Base-by-base conservation (phyloP, 2,888 invertebrate species). In the Apantesis nais region DNA sequence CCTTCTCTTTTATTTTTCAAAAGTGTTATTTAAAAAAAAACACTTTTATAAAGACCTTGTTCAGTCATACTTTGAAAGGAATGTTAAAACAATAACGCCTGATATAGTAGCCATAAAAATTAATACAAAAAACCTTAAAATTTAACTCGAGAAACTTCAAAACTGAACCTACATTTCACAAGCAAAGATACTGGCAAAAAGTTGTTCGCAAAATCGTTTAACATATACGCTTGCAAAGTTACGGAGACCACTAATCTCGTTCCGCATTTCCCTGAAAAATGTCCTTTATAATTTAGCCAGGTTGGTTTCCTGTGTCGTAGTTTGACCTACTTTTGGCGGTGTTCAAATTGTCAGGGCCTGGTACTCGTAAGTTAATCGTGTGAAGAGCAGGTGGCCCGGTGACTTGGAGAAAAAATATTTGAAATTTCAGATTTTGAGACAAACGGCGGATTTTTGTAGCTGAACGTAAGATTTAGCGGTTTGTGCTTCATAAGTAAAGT, bases 201-300 rank as follows among this genome's bases (percentile, higher is more conserved):
- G 34, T 72, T 64, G 41, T 62, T 44, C 19, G 48, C 72, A 71
- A 67, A 78, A 79, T 70, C 75, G 78, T 77, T 79, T 78, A 76
- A 74, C 77, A 76, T 75, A 72, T 71, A 77, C 71, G 70, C 73
- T 70, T 72, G 62, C 48, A 71, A 81, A 78, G 66, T 81, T 82
- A 9, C 58, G 62, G 25, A 72, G 66, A 63, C 76, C 73, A 65
- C 78, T 83, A 85, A 86, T 86, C 85, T 83, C 74, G 72, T 74
- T 64, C 71, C 74, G 74, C 64, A 80, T 78, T 74, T 66, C 69
- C 64, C 68, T 85, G 87, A 88, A 85, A 85, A 86, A 87, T 88
- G 79, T 80, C 77, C 76, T 77, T 75, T 74, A 86, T 88, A 86
- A 86, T 86, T 89, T 84, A 85, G 69, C 78, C 80, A 73, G 70